Evolutionary conservation across 1,140 invertebrate species (phyloP).

Genomic region (Diuraphis noxia): DNA sequence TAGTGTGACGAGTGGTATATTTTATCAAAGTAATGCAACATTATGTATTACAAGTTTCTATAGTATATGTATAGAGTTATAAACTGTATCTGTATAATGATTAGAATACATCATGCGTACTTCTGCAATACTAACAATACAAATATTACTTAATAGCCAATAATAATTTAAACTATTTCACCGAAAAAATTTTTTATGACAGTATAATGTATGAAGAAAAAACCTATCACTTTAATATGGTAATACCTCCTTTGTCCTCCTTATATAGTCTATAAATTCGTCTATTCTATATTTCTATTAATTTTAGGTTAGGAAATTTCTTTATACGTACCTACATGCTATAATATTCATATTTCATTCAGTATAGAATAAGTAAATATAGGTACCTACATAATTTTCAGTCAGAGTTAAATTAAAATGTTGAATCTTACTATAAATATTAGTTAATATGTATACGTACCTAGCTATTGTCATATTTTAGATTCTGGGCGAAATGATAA

Average conservation of each 20-base stretch:
- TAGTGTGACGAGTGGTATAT: background rate
- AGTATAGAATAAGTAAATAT: too few relatives aligned
- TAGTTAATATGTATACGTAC: too few relatives aligned
- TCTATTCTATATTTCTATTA: background rate
- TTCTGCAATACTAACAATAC: background rate
- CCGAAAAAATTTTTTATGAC: background rate
- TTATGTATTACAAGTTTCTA: background rate
- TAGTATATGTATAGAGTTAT: background rate
- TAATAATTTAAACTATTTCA: background rate
- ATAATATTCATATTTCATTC: too few relatives aligned
- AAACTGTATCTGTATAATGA: background rate
- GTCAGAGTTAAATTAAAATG: too few relatives aligned
- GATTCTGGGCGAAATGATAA: too few relatives aligned
- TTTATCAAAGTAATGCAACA: background rate
- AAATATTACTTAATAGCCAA: background rate
- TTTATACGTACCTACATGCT: background rate
- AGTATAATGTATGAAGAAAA: background rate
- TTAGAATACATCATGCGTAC: background rate
- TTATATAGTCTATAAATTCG: background rate
- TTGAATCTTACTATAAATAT: too few relatives aligned
- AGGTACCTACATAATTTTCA: too few relatives aligned
- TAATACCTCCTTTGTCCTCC: too few relatives aligned
- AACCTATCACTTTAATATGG: background rate
- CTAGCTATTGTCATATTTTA: too few relatives aligned
- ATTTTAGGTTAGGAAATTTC: background rate